Base-by-base conservation (phyloP, 2,797 vertebrate species). In the Xyrichtys novacula region DNA sequence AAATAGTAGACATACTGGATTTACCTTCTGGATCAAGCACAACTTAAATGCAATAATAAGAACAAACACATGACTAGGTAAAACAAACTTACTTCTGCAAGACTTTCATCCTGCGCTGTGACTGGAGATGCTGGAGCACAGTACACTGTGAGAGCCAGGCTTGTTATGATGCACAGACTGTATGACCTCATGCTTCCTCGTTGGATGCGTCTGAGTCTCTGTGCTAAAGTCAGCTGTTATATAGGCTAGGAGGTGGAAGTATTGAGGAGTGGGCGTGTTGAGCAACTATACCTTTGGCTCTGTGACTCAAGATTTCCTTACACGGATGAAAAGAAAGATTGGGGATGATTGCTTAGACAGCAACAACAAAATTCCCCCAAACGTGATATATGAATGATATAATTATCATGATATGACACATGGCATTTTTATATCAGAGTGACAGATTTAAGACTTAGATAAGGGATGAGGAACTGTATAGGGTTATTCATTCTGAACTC, bases 1-100 rank as follows among this genome's bases (percentile, higher is more conserved):
- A n/a, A n/a, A n/a, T n/a, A n/a, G n/a, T n/a, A n/a, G n/a, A n/a
- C n/a, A n/a, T n/a, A n/a, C n/a, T n/a, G n/a, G n/a, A n/a, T n/a
- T n/a, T n/a, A n/a, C n/a, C n/a, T n/a, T n/a, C 15, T 20, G 26
- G 31, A 36, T 49, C 20, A 17, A 9, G 19, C 19, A 11, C 20
- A 22, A 5, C 2, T 29, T 19, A 15, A 46, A 47, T 12, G 3
- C 25, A 47, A 12, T 31, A 32, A 1, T 26, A 4, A 44, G 6
- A 55, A 28, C 2, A 20, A 1, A 29, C 23, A 6, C 9, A 32
- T 2, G 17, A 47, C 3, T 23, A 23, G 4, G 6, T 1, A 40
- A 19, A 61, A 7, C 1, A 55, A n/a, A 69, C 82, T 29, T 68
- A 93, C 92, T 88, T 89, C 72, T 34, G 92, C 92, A 29, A 90